A percentile compares a stretch with the other conserved stretches of the same genome.
phyloP scores from a whole-genome alignment of 2,888 invertebrate genomes.

The Callyntrura sp. region DNA sequence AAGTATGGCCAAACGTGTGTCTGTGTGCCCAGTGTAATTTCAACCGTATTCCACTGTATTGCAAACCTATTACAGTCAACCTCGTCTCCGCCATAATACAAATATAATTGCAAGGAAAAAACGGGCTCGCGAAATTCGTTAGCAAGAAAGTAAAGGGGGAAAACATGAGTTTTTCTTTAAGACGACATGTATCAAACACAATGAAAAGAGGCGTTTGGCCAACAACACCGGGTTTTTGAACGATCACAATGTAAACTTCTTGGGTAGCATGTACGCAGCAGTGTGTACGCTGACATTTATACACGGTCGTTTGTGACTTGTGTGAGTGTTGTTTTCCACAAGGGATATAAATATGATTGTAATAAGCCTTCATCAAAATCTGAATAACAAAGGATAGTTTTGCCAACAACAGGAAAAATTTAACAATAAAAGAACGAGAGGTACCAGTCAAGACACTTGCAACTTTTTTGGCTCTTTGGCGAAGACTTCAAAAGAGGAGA shows the following conservation, averaged over 20 bases:
- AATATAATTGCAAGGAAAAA: not conserved
- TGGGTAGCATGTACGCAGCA: not conserved
- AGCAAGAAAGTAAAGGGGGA: not conserved
- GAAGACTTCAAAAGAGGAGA: slow-evolving; percentile 49
- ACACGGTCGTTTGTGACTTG: not conserved
- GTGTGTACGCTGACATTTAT: not conserved
- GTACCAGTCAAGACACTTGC: not conserved
- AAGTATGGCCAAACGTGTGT: slow-evolving; percentile 24
- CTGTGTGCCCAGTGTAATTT: not conserved
- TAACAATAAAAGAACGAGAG: slow-evolving; percentile 38
- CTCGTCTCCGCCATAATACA: not conserved
- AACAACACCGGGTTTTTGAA: too few relatives aligned
- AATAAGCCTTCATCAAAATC: slow-evolving; percentile 63
- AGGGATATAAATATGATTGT: slow-evolving; percentile 11
- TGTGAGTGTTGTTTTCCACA: not conserved
- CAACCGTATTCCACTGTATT: not conserved
- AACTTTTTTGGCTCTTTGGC: slow-evolving; percentile 37
- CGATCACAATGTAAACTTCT: not conserved
- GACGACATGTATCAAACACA: not conserved
- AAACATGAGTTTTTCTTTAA: slow-evolving; percentile 20
- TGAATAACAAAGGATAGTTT: slow-evolving; percentile 63
- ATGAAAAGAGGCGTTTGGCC: too few relatives aligned
- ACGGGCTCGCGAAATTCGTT: not conserved
- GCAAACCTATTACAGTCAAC: not conserved
- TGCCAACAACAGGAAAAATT: slow-evolving; percentile 31